Evolutionary conservation across 2,888 invertebrate species (phyloP).

Genomic region (Rhabditoides inermis): DNA sequence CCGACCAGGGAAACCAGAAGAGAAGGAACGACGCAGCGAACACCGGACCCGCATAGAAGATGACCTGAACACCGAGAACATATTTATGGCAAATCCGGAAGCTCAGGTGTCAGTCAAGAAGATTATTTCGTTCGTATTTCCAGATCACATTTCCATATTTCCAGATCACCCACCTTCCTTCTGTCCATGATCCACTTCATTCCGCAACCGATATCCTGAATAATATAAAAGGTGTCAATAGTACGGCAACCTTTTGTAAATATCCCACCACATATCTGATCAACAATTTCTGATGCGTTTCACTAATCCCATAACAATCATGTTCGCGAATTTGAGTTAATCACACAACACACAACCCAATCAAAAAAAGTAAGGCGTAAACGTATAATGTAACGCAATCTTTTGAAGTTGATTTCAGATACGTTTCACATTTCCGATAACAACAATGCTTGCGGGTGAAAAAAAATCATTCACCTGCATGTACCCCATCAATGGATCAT

Average conservation of each 20-base stretch:
- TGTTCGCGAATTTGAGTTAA: too few relatives aligned
- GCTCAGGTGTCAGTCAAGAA: too few relatives aligned
- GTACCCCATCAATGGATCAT: conserved; percentile 36
- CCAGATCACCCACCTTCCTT: conserved; percentile 15
- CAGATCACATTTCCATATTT: too few relatives aligned
- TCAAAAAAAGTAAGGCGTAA: too few relatives aligned
- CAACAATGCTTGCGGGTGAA: neutral
- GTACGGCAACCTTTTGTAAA: too few relatives aligned
- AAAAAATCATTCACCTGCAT: conserved; percentile 18
- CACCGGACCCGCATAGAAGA: conserved; percentile 54
- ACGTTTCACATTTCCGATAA: too few relatives aligned
- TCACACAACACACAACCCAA: too few relatives aligned
- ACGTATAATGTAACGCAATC: too few relatives aligned
- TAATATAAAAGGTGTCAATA: neutral
- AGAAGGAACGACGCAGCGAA: conserved; percentile 53
- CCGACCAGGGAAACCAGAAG: conserved; percentile 54
- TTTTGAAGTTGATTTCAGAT: too few relatives aligned
- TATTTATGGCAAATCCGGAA: too few relatives aligned
- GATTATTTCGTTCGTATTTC: too few relatives aligned
- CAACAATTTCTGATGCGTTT: neutral
- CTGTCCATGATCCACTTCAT: conserved; percentile 40
- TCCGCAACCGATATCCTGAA: conserved; percentile 35
- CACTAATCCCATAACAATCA: too few relatives aligned
- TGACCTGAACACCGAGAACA: conserved; percentile 51
- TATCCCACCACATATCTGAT: neutral